These are phyloP conservation scores for Arion vulgaris DNA, from an alignment of 1,140 invertebrate species.

Conservation along the genomic window DNA sequence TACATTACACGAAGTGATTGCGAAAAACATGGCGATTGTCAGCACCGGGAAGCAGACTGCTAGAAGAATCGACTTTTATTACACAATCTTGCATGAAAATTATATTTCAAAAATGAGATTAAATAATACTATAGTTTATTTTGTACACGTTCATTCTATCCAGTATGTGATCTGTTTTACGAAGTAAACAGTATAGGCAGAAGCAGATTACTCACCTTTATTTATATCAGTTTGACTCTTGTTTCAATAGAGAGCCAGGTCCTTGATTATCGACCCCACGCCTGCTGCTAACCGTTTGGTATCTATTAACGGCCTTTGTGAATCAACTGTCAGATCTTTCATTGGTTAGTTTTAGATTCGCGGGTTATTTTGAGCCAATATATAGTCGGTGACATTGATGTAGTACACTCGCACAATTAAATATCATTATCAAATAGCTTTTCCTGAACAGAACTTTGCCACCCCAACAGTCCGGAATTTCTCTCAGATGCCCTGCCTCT, in stretches of 20 bases:
- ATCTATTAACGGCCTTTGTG: neutral
- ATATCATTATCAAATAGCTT: too few relatives aligned
- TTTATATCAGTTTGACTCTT: too few relatives aligned
- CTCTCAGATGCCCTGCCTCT: too few relatives aligned
- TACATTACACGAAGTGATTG: neutral
- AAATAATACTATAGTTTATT: neutral
- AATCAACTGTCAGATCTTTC: neutral
- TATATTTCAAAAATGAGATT: neutral
- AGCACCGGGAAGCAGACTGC: constrained; percentile 33
- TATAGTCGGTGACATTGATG: too few relatives aligned
- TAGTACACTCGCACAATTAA: too few relatives aligned
- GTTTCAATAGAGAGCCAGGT: too few relatives aligned
- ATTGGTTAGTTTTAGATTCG: constrained; percentile 35
- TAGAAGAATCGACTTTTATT: neutral
- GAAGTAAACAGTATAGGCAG: neutral
- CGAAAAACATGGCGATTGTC: constrained; percentile 54
- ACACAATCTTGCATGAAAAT: neutral
- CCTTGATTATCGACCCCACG: constrained; percentile 27
- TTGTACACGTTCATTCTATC: neutral
- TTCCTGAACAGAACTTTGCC: too few relatives aligned
- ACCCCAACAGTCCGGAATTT: too few relatives aligned
- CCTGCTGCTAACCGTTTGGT: constrained; percentile 33
- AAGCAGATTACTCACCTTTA: neutral
- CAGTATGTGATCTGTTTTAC: neutral
- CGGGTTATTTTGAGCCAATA: constrained; percentile 6